Evolutionary conservation across 2,888 invertebrate species (phyloP).

Genomic region (Slavum lentiscoides): DNA sequence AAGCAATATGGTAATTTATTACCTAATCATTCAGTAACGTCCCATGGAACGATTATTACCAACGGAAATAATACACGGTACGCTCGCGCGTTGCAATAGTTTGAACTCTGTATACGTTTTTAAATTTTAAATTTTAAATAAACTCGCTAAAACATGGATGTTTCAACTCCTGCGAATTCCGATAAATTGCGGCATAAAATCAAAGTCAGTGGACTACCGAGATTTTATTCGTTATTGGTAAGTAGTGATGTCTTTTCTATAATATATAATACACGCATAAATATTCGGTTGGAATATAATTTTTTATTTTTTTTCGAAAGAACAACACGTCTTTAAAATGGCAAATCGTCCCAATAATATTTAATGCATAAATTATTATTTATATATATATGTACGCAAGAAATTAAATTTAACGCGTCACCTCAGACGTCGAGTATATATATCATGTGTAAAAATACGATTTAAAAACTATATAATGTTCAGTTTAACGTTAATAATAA

Average conservation of each 20-base stretch:
- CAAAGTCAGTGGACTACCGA: constrained; percentile 61
- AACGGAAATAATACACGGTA: constrained; percentile 6
- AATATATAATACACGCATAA: background rate
- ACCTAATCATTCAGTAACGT: constrained; percentile 10
- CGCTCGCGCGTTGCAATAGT: background rate
- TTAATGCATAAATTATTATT: no score
- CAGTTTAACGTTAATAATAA: no score
- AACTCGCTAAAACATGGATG: constrained; percentile 25
- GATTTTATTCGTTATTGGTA: constrained; percentile 60
- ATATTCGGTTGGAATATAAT: background rate
- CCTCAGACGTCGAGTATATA: no score
- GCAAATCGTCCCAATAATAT: no score
- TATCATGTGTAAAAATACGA: no score
- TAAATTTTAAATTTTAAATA: background rate
- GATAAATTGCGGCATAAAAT: constrained; percentile 56
- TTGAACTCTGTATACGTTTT: background rate
- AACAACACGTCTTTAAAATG: no score
- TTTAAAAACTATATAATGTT: no score
- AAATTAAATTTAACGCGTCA: no score
- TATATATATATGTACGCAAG: no score
- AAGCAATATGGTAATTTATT: constrained; percentile 31
- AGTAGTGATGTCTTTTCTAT: constrained; percentile 51
- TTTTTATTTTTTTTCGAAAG: no score
- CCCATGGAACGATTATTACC: background rate
- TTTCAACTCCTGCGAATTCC: constrained; percentile 4